Evolutionary conservation across 2,888 invertebrate genomes (phyloP).

Genomic region (Ptilodon capucinus): DNA sequence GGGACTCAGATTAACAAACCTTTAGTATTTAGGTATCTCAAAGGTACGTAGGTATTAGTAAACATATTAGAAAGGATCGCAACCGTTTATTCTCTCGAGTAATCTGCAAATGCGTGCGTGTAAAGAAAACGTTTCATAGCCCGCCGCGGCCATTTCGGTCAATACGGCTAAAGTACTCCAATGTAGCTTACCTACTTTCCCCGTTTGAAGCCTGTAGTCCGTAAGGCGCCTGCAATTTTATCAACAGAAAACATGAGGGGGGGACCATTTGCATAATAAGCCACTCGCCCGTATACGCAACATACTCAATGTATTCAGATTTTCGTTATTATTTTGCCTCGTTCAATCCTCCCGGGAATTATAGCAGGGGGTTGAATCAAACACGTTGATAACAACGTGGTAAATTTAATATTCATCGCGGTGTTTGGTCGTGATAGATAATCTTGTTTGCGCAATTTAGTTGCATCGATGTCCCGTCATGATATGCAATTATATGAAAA

Average conservation of each 20-base stretch:
- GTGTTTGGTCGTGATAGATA: conserved; percentile 38
- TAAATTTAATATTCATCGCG: conserved; percentile 52
- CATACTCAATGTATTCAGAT: conserved; percentile 58
- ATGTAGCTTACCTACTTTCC: conserved; percentile 21
- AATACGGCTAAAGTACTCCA: conserved; percentile 26
- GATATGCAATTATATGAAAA: conserved; percentile 20
- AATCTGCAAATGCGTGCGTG: conserved; percentile 19
- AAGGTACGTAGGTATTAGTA: background rate
- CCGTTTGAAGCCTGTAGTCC: conserved; percentile 24
- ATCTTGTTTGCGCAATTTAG: conserved; percentile 36
- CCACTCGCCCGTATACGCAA: conserved; percentile 52
- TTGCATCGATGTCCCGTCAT: conserved; percentile 27
- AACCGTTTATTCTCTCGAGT: conserved; percentile 17
- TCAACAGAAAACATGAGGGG: conserved; percentile 66
- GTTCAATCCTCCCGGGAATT: conserved; percentile 57
- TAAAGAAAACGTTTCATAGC: background rate
- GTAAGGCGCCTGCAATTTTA: conserved; percentile 57
- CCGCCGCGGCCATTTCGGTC: conserved; percentile 16
- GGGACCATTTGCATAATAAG: conserved; percentile 73
- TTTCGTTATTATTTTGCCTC: conserved; percentile 70
- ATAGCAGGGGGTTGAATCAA: conserved; percentile 50
- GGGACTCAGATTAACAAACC: no score
- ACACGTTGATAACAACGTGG: conserved; percentile 53
- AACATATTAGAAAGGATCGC: conserved; percentile 9
- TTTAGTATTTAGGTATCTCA: no score